A percentile compares a stretch with the other conserved stretches of the same genome.
Evolutionary conservation across 2,888 invertebrate genomes (phyloP).

Genomic region (Bellardia bayeri): DNA sequence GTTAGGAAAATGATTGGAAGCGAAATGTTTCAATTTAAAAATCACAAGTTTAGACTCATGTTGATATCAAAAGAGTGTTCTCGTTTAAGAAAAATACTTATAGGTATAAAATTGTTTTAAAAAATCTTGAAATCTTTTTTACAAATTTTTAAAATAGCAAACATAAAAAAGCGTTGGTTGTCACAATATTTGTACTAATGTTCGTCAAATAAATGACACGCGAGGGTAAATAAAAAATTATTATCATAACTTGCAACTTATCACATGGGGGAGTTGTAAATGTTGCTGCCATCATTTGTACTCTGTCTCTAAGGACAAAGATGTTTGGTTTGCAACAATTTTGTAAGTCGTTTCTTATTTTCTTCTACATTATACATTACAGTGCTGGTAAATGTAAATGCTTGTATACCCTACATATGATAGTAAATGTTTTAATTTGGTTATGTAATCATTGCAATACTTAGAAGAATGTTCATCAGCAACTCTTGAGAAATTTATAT

Average conservation of each 20-base stretch:
- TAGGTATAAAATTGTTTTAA: not conserved
- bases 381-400: not conserved
- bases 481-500: no score
- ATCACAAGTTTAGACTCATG: no score
- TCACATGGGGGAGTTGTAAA: slow-evolving; percentile 68
- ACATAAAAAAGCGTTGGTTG: slow-evolving; percentile 17
- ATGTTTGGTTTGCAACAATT: slow-evolving; percentile 65
- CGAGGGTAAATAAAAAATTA: slow-evolving; percentile 75
- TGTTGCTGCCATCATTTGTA: slow-evolving; percentile 63
- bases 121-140: slow-evolving; percentile 11
- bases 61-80: no score
- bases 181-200: slow-evolving; percentile 70
- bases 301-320: slow-evolving; percentile 55
- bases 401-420: slow-evolving; percentile 3
- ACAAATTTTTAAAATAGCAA: not conserved
- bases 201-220: slow-evolving; percentile 73
- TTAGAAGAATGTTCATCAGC: no score
- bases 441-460: not conserved
- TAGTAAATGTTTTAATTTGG: not conserved
- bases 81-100: no score
- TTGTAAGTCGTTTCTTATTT: slow-evolving; percentile 52
- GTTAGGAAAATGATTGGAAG: no score
- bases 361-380: not conserved
- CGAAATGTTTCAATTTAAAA: no score
- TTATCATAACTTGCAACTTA: slow-evolving; percentile 74